Conservation (phyloP, 2,888 invertebrate genomes). For the Ptychoptera contaminata region DNA sequence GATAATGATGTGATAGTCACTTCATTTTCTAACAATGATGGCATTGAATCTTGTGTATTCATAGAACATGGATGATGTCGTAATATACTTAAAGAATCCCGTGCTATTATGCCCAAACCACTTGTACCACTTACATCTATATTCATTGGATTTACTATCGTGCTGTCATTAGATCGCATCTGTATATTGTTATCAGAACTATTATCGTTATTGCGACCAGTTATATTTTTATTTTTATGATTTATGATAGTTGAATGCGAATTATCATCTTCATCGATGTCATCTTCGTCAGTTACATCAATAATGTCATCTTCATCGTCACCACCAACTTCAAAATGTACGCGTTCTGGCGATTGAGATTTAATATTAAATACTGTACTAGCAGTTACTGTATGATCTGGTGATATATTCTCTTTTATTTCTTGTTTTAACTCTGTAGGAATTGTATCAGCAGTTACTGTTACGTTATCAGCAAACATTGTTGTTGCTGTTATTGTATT, state of each 20-base stretch:
- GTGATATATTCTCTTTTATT: slow-evolving; percentile 46
- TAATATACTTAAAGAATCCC: slow-evolving; percentile 8
- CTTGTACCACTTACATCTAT: neutral
- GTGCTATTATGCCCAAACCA: slow-evolving; percentile 7
- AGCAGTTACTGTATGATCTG: slow-evolving; percentile 38
- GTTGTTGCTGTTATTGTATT: slow-evolving; percentile 14
- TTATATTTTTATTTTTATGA: neutral
- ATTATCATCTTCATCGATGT: slow-evolving; percentile 1
- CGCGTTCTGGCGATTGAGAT: neutral
- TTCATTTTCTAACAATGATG: neutral
- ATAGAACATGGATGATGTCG: slow-evolving; percentile 3
- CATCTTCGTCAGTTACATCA: slow-evolving; percentile 5
- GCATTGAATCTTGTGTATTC: slow-evolving; percentile 8
- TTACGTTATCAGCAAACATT: slow-evolving; percentile 26
- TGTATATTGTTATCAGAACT: neutral
- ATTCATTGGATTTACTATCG: neutral
- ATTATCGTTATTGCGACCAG: neutral
- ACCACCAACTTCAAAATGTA: slow-evolving; percentile 8
- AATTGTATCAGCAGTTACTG: slow-evolving; percentile 33
- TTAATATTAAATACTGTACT: slow-evolving; percentile 14
- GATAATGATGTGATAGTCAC: no score
- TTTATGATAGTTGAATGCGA: neutral
- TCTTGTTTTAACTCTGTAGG: slow-evolving; percentile 40
- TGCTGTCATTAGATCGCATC: neutral
- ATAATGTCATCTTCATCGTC: slow-evolving; percentile 4